Conservation (phyloP, 37 sponge, comb jelly and placozoan species). For the Chondrosia reniformis region DNA sequence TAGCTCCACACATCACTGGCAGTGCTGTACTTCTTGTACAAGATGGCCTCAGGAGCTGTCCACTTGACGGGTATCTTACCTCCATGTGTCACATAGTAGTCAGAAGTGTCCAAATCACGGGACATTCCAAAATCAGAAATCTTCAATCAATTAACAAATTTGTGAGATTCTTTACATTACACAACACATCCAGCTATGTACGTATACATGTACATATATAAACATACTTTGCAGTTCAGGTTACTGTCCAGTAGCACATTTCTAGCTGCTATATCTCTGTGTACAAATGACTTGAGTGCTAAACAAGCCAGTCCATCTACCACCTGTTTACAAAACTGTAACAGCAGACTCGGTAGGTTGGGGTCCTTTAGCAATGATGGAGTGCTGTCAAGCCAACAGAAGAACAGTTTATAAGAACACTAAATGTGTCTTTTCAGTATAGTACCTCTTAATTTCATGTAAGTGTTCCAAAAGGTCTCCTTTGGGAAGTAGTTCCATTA, state of each 20-base stretch:
- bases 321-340: constrained; percentile 20
- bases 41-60: constrained; percentile 12
- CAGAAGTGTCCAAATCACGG: neutral
- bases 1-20: constrained; percentile 22
- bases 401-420: neutral
- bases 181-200: neutral
- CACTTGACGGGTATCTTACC: neutral
- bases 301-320: constrained; percentile 13
- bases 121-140: constrained; percentile 12
- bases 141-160: neutral
- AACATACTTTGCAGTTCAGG: constrained; percentile 6
- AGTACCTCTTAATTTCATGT: neutral
- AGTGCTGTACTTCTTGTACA: constrained; percentile 22
- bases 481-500: neutral
- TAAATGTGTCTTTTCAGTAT: neutral
- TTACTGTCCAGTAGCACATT: constrained; percentile 10
- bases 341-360: constrained; percentile 12
- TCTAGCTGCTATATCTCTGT: constrained; percentile 22
- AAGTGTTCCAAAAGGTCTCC: neutral
- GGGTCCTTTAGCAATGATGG: neutral
- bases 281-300: constrained; percentile 9
- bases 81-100: neutral
- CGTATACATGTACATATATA: neutral
- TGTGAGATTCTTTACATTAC: neutral
- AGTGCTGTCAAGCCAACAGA: neutral